Percentiles rank a stretch among this genome's conserved stretches.
Conservation (phyloP, 2,797 vertebrate species). For the Limosa lapponica region DNA sequence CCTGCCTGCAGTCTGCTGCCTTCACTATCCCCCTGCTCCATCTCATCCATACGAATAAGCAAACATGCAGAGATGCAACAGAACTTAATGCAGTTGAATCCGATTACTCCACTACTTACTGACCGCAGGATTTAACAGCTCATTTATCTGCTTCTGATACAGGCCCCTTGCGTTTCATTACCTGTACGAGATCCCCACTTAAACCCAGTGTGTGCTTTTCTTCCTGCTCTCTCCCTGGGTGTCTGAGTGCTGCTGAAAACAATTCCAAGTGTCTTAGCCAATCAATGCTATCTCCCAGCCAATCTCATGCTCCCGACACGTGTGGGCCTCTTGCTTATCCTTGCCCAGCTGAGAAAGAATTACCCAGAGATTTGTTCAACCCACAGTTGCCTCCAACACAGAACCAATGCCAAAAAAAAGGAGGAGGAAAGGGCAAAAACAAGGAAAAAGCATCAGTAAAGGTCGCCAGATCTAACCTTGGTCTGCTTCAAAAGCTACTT, state of each 20-base stretch:
- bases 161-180: not conserved
- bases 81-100: not conserved
- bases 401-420: not conserved
- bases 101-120: not conserved
- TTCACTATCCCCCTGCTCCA: not conserved
- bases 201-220: not conserved
- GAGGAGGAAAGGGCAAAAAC: fast-evolving
- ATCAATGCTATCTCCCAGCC: not conserved
- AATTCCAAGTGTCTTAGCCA: not conserved
- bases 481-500: not conserved
- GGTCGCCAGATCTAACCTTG: not conserved
- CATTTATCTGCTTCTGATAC: not conserved
- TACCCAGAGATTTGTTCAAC: not conserved
- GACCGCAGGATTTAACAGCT: not conserved
- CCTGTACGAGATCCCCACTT: not conserved
- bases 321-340: not conserved
- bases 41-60: not conserved
- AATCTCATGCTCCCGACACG: not conserved
- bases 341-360: not conserved
- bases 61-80: not conserved
- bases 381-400: not conserved
- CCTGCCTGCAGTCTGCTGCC: not conserved
- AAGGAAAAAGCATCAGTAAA: not conserved
- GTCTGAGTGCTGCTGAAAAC: not conserved
- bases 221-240: not conserved